A percentile compares a stretch with the other conserved stretches of the same genome.
phyloP scores from a whole-genome alignment of 1,140 invertebrate species.

The Mercenaria mercenaria region DNA sequence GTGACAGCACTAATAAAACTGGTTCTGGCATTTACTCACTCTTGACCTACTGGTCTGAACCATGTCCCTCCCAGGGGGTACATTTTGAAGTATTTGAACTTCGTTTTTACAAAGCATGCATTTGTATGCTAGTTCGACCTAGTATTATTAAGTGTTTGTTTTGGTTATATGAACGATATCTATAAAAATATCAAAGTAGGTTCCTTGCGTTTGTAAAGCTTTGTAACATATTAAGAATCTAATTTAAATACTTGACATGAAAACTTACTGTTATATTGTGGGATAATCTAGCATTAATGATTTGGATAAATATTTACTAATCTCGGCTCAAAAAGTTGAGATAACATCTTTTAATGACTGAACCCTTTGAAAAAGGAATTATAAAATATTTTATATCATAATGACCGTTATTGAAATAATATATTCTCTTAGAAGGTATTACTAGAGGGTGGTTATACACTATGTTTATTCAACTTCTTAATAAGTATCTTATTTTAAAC shows the following conservation, averaged over 20 bases:
- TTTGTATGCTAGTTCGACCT: no score
- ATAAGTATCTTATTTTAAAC: no score
- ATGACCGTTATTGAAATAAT: neutral
- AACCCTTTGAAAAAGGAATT: neutral
- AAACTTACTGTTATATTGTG: neutral
- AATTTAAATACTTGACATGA: neutral
- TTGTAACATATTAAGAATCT: neutral
- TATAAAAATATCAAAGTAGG: neutral
- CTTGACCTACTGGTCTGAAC: no score
- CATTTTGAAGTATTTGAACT: no score
- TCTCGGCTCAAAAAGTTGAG: neutral
- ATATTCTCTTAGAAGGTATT: no score
- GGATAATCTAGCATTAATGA: neutral
- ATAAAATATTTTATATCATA: neutral
- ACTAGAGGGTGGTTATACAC: no score
- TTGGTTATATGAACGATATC: neutral
- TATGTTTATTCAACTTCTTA: no score
- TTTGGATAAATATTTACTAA: slow-evolving; percentile 14
- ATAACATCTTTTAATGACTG: neutral
- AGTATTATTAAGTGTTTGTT: neutral
- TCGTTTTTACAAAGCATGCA: no score
- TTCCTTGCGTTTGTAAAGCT: neutral
- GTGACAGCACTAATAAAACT: no score
- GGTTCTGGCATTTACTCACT: no score
- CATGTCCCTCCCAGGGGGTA: no score